Percentiles rank a stretch among this genome's conserved stretches.
These are phyloP conservation scores for Thermophis baileyi DNA, from an alignment of 2,113 vertebrate genomes.

Conservation along the genomic window DNA sequence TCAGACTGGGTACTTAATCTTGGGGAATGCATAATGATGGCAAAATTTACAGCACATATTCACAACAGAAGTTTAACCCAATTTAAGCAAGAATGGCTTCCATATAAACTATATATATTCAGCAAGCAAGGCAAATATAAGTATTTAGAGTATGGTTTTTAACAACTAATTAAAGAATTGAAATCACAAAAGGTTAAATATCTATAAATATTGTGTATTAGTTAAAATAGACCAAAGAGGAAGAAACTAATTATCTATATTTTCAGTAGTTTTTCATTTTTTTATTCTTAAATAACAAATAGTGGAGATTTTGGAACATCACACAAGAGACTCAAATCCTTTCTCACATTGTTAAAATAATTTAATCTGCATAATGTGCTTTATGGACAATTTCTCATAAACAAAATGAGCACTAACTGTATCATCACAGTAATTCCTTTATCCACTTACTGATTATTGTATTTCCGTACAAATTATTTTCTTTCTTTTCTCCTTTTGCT, in stretches of 20 bases:
- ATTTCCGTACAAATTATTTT: background rate
- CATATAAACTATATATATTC: background rate
- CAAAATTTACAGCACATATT: background rate
- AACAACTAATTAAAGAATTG: background rate
- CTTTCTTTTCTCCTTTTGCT: background rate
- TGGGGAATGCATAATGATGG: background rate
- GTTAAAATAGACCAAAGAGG: background rate
- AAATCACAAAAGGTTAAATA: background rate
- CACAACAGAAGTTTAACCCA: background rate
- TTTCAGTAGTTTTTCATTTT: background rate
- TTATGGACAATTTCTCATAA: background rate
- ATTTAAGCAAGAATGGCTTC: background rate
- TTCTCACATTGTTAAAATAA: background rate
- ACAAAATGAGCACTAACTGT: background rate
- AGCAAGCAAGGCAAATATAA: background rate
- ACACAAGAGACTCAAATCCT: background rate
- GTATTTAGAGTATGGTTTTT: background rate
- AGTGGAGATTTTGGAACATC: background rate
- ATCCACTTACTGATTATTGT: background rate
- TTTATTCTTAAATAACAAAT: background rate
- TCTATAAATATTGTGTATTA: background rate
- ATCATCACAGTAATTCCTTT: background rate
- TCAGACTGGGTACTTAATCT: background rate
- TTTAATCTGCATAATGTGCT: background rate
- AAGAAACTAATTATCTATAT: background rate